Percentiles rank a stretch among this genome's conserved stretches.
Conservation (phyloP, 2,113 vertebrate species). For the Rhabdornis inornatus region DNA sequence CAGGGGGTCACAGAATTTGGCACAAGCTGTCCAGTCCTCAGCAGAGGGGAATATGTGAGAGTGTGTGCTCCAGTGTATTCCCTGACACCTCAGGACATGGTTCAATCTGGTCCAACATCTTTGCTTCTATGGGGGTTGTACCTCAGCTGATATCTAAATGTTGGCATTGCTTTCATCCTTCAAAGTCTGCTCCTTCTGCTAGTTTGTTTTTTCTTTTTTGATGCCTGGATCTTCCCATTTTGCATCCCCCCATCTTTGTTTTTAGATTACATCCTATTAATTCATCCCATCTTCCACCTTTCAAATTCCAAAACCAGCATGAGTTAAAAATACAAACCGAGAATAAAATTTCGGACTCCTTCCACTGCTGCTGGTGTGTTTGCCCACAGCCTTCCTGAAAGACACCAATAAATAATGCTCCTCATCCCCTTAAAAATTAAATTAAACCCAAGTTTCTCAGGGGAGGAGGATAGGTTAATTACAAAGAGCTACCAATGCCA, state of each 20-base stretch:
- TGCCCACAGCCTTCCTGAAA: slow-evolving; percentile 16
- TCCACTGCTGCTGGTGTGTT: not conserved
- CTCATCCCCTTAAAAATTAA: slow-evolving; percentile 51
- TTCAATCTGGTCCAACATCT: not conserved
- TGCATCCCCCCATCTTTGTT: not conserved
- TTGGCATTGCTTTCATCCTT: not conserved
- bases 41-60: not conserved
- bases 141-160: not conserved
- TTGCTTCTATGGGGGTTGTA: not conserved
- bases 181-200: not conserved
- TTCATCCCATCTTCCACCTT: not conserved
- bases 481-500: slow-evolving; percentile 33
- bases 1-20: not conserved
- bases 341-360: not conserved
- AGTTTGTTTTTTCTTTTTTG: not conserved
- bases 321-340: not conserved
- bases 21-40: not conserved
- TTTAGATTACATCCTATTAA: not conserved
- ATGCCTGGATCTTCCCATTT: not conserved
- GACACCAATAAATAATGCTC: slow-evolving; percentile 33
- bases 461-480: slow-evolving; percentile 55
- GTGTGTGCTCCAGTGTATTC: rapidly evolving
- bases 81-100: not conserved
- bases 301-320: not conserved
- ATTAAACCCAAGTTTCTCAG: slow-evolving; percentile 50